Base-by-base conservation (phyloP, 2,888 invertebrate species). In the Lithodes maja region DNA sequence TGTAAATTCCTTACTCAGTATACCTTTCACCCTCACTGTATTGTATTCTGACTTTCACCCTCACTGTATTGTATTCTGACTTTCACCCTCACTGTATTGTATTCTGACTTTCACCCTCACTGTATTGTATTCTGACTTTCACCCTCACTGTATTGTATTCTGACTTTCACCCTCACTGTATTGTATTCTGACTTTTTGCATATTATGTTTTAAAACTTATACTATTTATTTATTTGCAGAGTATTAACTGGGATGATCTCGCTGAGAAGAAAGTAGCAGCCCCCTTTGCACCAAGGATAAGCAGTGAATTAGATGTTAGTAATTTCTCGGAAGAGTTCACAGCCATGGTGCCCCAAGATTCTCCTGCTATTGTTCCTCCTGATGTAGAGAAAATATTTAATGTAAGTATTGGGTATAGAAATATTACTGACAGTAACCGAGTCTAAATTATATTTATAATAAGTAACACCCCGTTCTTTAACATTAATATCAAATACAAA, bases 311-410 rank as follows among this genome's bases (percentile, higher is more conserved):
- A 91, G 99, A 99, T 94, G 98, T 98, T 15, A 97, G 97, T 93
- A 99, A 99, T 95, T 99, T 99, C 94, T 97, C 98, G 78, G 97
- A 97, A 92, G 99, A 99, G 94, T 99, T 99, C 94, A 99, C 99
- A 0, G 96, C 96, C 93, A 97, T 98, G 96, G 95, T 96, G 83
- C 97, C 98, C 5, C 96, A 97, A 0, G 98, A 99, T 94, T 98
- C 98, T 3, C 98, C 98, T 0, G 97, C 98, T 33, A 96, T 97
- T 90, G 96, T 97, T 86, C 98, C 98, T 71, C 96, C 96, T 77
- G 96, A 97, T 93, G 96, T 96, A 93, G 97, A 98, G 93, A 97
- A 97, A 93, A 95, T 98, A 92, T 99, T 99, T 94, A 96, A 97
- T 96, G 88, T 88, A 86, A 90, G 88, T 75, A 80, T 12, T 53